Conservation (phyloP, 2,797 vertebrate species). For the Anolis apletophallus region DNA sequence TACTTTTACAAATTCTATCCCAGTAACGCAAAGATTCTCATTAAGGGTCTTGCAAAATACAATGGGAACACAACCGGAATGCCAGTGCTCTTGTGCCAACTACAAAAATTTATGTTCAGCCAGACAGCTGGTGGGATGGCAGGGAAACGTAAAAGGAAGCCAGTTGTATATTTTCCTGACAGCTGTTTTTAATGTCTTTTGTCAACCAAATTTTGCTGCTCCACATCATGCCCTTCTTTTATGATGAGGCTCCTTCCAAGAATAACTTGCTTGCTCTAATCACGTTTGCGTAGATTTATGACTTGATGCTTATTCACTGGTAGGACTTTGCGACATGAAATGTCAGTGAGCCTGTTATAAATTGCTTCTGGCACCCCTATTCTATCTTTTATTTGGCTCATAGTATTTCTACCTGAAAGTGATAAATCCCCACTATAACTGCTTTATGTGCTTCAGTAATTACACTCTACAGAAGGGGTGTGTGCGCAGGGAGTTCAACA, state of each 20-base stretch:
- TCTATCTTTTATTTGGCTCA: conserved; percentile 80
- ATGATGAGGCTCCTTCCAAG: conserved; percentile 74
- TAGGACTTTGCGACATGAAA: conserved; percentile 75
- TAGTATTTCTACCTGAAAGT: conserved; percentile 82
- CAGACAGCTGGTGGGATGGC: conserved; percentile 65
- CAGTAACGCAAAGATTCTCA: conserved; percentile 55
- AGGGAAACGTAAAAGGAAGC: conserved; percentile 51
- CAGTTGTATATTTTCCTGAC: conserved; percentile 63
- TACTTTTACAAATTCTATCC: too few relatives aligned
- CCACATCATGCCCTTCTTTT: conserved; percentile 54
- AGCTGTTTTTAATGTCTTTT: conserved; percentile 69
- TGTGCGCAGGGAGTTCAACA: conserved; percentile 51
- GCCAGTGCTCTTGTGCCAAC: conserved; percentile 62
- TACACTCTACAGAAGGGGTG: conserved; percentile 68
- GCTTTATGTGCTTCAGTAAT: conserved; percentile 83
- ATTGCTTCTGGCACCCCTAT: conserved; percentile 78
- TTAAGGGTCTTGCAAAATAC: conserved; percentile 55
- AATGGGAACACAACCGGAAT: conserved; percentile 44
- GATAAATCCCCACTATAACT: conserved; percentile 82
- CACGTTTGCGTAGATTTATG: conserved; percentile 80
- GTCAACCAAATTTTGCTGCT: conserved; percentile 71
- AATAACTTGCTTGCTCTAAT: conserved; percentile 77
- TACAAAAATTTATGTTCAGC: conserved; percentile 64
- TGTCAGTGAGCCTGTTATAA: conserved; percentile 83
- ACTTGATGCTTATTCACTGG: conserved; percentile 77